phyloP scores from a whole-genome alignment of 2,888 invertebrate genomes.

The Chrysolina haemoptera region DNA sequence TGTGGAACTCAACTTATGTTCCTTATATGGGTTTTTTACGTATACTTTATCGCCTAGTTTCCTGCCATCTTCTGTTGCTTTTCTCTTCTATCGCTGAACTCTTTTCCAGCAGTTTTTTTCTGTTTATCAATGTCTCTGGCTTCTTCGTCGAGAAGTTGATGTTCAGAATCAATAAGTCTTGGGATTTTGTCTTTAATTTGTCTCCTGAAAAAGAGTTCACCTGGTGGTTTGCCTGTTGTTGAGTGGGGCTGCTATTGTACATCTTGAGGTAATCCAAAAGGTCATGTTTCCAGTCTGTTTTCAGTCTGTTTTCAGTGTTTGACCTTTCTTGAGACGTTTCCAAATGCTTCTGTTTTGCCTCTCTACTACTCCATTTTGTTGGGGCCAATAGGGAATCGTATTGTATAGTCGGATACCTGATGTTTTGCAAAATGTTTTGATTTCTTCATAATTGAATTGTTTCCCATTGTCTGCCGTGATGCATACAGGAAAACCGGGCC shows the following conservation, averaged over 20 bases:
- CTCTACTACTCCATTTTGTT: constrained; percentile 50
- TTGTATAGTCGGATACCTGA: background rate
- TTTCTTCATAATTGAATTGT: background rate
- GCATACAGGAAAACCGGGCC: background rate
- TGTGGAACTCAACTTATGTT: background rate
- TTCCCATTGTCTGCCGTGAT: background rate
- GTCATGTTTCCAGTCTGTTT: background rate
- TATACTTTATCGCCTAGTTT: background rate
- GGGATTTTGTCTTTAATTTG: background rate
- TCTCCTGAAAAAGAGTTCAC: background rate
- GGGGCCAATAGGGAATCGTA: constrained; percentile 43
- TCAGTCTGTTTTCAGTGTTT: background rate
- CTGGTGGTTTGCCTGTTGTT: background rate
- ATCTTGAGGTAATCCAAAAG: background rate
- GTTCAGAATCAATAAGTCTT: no score
- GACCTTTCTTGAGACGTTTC: constrained; percentile 53
- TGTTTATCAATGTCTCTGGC: no score
- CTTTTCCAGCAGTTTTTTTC: background rate
- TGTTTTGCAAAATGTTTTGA: background rate
- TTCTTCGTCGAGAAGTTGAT: no score
- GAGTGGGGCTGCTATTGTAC: background rate
- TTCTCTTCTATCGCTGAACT: background rate
- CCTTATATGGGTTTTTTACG: background rate
- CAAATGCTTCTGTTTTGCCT: constrained; percentile 55
- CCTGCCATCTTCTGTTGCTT: background rate